These are phyloP conservation scores for Halictus ligatus DNA, from an alignment of 2,888 invertebrate species.

Conservation along the genomic window DNA sequence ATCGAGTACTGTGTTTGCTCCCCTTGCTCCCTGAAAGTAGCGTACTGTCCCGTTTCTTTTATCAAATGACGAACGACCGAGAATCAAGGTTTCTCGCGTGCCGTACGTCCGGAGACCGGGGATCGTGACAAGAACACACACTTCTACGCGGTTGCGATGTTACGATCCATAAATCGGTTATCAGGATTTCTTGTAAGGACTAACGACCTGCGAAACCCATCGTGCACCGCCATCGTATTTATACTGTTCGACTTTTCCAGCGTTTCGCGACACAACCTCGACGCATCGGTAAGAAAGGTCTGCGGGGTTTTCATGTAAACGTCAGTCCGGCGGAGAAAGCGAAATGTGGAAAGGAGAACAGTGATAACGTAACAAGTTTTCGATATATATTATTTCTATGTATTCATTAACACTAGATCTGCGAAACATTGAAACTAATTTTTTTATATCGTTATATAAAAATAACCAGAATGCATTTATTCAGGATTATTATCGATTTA, in stretches of 20 bases:
- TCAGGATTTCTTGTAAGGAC: slow-evolving; percentile 49
- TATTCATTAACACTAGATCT: neutral
- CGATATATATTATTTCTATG: neutral
- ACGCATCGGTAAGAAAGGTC: slow-evolving; percentile 1
- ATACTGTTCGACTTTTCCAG: slow-evolving; percentile 13
- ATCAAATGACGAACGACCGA: slow-evolving; percentile 51
- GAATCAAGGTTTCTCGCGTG: slow-evolving; percentile 16
- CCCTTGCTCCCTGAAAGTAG: slow-evolving; percentile 19
- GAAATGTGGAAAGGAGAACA: slow-evolving; percentile 66
- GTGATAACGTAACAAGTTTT: slow-evolving; percentile 61
- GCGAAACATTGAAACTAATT: too few species aligned
- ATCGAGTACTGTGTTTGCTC: neutral
- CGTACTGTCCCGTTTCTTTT: slow-evolving; percentile 13
- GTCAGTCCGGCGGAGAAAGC: slow-evolving; percentile 73
- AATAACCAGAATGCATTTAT: neutral
- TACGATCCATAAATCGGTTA: slow-evolving; percentile 47
- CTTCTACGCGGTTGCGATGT: slow-evolving; percentile 46
- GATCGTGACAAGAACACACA: slow-evolving; percentile 13
- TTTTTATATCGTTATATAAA: too few species aligned
- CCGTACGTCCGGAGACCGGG: slow-evolving; percentile 23
- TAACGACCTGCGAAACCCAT: neutral
- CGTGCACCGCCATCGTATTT: neutral
- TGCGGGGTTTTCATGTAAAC: slow-evolving; percentile 73
- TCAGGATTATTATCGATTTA: too few species aligned
- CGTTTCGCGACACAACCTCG: slow-evolving; percentile 26